A percentile compares a stretch with the other conserved stretches of the same genome.
phyloP scores from a whole-genome alignment of 2,888 invertebrate species.

The Gasteruption jaculator region DNA sequence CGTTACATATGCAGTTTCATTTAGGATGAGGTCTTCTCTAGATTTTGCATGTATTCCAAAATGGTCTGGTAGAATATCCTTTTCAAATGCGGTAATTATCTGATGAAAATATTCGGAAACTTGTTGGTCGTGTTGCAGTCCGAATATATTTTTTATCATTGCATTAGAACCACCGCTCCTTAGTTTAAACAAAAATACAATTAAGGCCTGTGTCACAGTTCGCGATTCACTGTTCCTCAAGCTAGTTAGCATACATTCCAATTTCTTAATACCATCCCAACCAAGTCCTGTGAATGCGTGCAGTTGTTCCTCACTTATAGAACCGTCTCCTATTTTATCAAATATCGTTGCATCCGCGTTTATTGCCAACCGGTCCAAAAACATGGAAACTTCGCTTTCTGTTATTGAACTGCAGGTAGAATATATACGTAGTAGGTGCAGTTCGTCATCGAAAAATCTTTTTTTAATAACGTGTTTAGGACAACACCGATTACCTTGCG shows the following conservation, averaged over 20 bases:
- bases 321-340: slow-evolving; percentile 16
- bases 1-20: slow-evolving; percentile 11
- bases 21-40: slow-evolving; percentile 14
- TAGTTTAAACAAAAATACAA: slow-evolving; percentile 20
- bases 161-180: slow-evolving; percentile 13
- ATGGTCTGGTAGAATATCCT: slow-evolving; percentile 11
- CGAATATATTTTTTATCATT: slow-evolving; percentile 9
- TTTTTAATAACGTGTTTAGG: too few relatives aligned
- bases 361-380: slow-evolving; percentile 15
- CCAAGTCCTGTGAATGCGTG: slow-evolving; percentile 17
- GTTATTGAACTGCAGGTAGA: too few relatives aligned
- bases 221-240: slow-evolving; percentile 14
- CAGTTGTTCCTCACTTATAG: slow-evolving; percentile 14
- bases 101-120: slow-evolving; percentile 12
- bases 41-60: slow-evolving; percentile 10
- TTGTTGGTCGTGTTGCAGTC: slow-evolving; percentile 12
- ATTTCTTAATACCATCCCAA: slow-evolving; percentile 13
- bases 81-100: slow-evolving; percentile 15
- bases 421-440: too few relatives aligned
- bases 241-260: slow-evolving; percentile 5
- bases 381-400: too few relatives aligned
- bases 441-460: too few relatives aligned
- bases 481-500: too few relatives aligned
- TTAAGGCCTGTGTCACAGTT: slow-evolving; percentile 14
- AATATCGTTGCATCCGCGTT: slow-evolving; percentile 15